phyloP scores from a whole-genome alignment of 1,140 invertebrate genomes.

The Oryzaephilus surinamensis region DNA sequence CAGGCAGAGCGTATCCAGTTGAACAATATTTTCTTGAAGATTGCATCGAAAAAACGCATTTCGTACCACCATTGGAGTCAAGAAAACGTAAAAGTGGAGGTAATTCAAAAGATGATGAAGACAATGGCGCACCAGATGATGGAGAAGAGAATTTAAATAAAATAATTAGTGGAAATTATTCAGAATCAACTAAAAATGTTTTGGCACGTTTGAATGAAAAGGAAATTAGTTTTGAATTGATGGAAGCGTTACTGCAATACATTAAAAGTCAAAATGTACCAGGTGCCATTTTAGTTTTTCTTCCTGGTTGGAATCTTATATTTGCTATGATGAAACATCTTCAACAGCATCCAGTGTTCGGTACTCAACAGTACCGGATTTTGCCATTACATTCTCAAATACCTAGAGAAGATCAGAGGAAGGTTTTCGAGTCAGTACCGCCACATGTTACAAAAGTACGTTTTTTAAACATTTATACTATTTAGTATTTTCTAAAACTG shows the following conservation, averaged over 20 bases:
- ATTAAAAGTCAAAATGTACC: constrained; percentile 60
- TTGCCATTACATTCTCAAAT: constrained; percentile 85
- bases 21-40: constrained; percentile 86
- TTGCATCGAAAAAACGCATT: constrained; percentile 69
- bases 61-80: constrained; percentile 60
- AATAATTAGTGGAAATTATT: constrained; percentile 21
- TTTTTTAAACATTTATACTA: no score
- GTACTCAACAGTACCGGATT: constrained; percentile 54
- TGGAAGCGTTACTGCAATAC: constrained; percentile 70
- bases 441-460: constrained; percentile 59
- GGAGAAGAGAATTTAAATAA: constrained; percentile 74
- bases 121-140: constrained; percentile 44
- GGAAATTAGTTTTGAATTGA: constrained; percentile 84
- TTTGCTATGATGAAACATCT: constrained; percentile 84
- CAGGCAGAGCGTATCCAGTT: constrained; percentile 71
- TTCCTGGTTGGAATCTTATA: constrained; percentile 92
- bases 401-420: constrained; percentile 79
- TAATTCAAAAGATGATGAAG: constrained; percentile 40
- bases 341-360: constrained; percentile 66
- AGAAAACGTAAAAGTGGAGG: constrained; percentile 52
- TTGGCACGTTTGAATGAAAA: constrained; percentile 76
- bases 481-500: constrained; percentile 28
- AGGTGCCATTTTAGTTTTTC: constrained; percentile 83
- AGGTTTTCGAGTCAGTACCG: constrained; percentile 73
- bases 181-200: constrained; percentile 50